Evolutionary conservation across 2,888 invertebrate genomes (phyloP).

Genomic region (Agrotis clavis): DNA sequence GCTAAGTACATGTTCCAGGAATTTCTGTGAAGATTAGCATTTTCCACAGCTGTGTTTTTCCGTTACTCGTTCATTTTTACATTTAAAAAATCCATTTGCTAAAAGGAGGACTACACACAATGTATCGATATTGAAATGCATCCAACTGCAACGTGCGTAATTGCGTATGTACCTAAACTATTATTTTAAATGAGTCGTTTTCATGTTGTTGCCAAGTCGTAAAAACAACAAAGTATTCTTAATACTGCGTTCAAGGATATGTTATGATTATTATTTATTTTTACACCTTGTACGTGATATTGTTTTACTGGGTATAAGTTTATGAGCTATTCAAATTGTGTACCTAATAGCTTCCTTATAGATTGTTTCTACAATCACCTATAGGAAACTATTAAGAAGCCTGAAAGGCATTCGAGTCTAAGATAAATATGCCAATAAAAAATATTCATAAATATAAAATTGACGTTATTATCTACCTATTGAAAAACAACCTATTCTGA

Average conservation of each 20-base stretch:
- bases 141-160: too few relatives aligned
- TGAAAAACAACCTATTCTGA: neutral
- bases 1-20: too few relatives aligned
- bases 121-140: neutral
- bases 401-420: neutral
- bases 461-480: neutral
- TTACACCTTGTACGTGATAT: conserved; percentile 23
- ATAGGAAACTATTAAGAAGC: neutral
- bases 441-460: neutral
- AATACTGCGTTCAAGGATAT: conserved; percentile 26
- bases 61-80: too few relatives aligned
- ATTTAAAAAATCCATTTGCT: too few relatives aligned
- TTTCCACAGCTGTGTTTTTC: too few relatives aligned
- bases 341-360: conserved; percentile 30
- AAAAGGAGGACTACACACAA: neutral
- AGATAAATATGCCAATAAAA: neutral
- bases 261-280: conserved; percentile 13
- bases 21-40: too few relatives aligned
- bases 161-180: neutral
- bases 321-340: neutral
- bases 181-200: neutral
- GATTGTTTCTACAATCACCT: neutral
- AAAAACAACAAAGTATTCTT: conserved; percentile 25
- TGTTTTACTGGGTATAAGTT: conserved; percentile 6
- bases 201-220: conserved; percentile 1